A percentile compares a stretch with the other conserved stretches of the same genome.
Evolutionary conservation across 2,888 invertebrate genomes (phyloP).

Genomic region (Sarcophaga variegata): DNA sequence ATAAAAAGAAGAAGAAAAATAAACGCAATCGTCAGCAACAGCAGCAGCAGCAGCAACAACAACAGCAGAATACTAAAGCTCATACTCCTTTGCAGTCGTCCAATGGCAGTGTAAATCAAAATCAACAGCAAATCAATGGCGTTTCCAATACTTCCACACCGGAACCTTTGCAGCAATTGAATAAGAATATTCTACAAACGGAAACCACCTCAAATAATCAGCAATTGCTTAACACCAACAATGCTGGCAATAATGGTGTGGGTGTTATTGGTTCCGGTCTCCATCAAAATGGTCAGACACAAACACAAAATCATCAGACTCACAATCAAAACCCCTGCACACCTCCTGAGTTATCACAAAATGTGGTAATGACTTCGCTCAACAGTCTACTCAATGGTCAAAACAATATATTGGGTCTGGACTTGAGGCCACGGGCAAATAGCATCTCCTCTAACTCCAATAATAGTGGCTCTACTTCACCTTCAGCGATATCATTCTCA

Average conservation of each 20-base stretch:
- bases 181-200: constrained; percentile 21
- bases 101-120: constrained; percentile 49
- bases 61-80: constrained; percentile 58
- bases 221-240: constrained; percentile 69
- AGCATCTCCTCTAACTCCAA: constrained; percentile 90
- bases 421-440: constrained; percentile 87
- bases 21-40: constrained; percentile 84
- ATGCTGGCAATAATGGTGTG: constrained; percentile 65
- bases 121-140: constrained; percentile 48
- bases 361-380: constrained; percentile 72
- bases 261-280: constrained; percentile 79
- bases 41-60: constrained; percentile 65
- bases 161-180: constrained; percentile 50
- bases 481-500: constrained; percentile 87
- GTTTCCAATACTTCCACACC: constrained; percentile 42
- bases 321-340: constrained; percentile 48
- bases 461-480: constrained; percentile 90
- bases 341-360: constrained; percentile 70
- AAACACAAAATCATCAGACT: constrained; percentile 38
- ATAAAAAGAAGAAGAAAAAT: constrained; percentile 86
- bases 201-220: constrained; percentile 18
- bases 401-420: constrained; percentile 77
- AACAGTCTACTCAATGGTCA: constrained; percentile 73
- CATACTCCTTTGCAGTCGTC: constrained; percentile 41
- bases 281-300: constrained; percentile 69